A percentile compares a stretch with the other conserved stretches of the same genome.
These are phyloP conservation scores for Hyposoter dolosus DNA, from an alignment of 2,888 invertebrate genomes.

Conservation along the genomic window DNA sequence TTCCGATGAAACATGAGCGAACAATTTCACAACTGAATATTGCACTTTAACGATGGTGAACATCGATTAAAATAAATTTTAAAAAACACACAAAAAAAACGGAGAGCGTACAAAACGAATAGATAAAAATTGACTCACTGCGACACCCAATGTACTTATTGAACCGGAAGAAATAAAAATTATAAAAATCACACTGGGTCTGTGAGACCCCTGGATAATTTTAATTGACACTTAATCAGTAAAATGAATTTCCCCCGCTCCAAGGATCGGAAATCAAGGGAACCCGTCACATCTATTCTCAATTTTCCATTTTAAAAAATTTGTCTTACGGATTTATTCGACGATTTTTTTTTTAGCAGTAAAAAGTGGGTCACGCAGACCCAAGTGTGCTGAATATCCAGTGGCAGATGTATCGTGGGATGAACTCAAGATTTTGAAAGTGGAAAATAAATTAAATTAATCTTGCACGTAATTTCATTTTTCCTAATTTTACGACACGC, in stretches of 20 bases:
- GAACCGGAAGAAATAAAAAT: not conserved
- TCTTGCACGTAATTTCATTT: slow-evolving; percentile 60
- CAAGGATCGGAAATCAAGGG: not conserved
- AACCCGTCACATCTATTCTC: no score
- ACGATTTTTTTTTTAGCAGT: not conserved
- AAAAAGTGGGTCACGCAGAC: slow-evolving; percentile 2
- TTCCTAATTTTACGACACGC: slow-evolving; percentile 46
- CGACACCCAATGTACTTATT: slow-evolving; percentile 48
- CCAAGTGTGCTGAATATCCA: not conserved
- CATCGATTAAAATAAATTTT: slow-evolving; percentile 19
- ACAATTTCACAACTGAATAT: slow-evolving; percentile 15
- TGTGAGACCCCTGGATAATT: not conserved
- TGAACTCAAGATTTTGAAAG: slow-evolving; percentile 4
- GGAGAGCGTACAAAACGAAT: not conserved
- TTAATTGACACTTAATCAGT: not conserved
- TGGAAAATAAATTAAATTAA: slow-evolving; percentile 48
- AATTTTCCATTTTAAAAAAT: no score
- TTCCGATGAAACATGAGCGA: slow-evolving; percentile 15
- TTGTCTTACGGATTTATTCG: not conserved
- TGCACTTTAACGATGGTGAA: slow-evolving; percentile 53
- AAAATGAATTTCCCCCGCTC: not conserved
- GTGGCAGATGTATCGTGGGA: not conserved
- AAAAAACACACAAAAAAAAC: slow-evolving; percentile 10
- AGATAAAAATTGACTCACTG: slow-evolving; percentile 13
- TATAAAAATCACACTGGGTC: not conserved